Conservation (phyloP, 2,888 invertebrate species). For the Drosophila ustulata region DNA sequence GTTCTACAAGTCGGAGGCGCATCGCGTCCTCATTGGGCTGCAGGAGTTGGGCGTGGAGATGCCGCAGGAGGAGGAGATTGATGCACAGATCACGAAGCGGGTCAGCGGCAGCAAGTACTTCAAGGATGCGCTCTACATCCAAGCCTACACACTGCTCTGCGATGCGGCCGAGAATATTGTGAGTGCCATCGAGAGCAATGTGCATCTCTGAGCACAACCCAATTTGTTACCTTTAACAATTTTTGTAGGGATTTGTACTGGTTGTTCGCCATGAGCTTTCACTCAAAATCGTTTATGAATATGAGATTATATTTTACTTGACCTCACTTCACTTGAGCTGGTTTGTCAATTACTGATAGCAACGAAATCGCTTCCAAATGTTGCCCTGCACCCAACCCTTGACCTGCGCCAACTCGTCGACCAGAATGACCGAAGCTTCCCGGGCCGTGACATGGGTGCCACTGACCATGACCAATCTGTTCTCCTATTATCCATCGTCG, state of each 20-base stretch:
- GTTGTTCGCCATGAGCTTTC: slow-evolving; percentile 7
- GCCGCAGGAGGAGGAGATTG: slow-evolving; percentile 19
- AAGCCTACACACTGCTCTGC: slow-evolving; percentile 76
- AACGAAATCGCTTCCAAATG: neutral
- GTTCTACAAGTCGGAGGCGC: slow-evolving; percentile 64
- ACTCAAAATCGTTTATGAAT: slow-evolving; percentile 36
- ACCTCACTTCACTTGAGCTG: slow-evolving; percentile 1
- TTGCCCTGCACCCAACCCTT: neutral
- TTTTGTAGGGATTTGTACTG: slow-evolving; percentile 39
- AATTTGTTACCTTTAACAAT: slow-evolving; percentile 5
- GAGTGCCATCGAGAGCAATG: slow-evolving; percentile 77
- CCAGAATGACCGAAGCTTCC: neutral
- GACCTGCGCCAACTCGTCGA: neutral
- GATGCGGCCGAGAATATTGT: slow-evolving; percentile 78
- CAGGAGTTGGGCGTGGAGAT: slow-evolving; percentile 10
- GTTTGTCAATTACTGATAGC: neutral
- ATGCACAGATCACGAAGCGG: slow-evolving; percentile 39
- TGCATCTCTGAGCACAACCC: slow-evolving; percentile 14
- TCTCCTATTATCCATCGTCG: slow-evolving; percentile 8
- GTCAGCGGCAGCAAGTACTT: slow-evolving; percentile 63
- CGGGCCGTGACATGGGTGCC: slow-evolving; percentile 3
- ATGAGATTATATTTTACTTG: neutral
- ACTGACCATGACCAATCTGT: slow-evolving; percentile 41
- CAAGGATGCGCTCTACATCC: slow-evolving; percentile 76
- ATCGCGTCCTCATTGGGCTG: slow-evolving; percentile 23